phyloP scores from a whole-genome alignment of 2,888 invertebrate genomes.

The Eupithecia vulgata region DNA sequence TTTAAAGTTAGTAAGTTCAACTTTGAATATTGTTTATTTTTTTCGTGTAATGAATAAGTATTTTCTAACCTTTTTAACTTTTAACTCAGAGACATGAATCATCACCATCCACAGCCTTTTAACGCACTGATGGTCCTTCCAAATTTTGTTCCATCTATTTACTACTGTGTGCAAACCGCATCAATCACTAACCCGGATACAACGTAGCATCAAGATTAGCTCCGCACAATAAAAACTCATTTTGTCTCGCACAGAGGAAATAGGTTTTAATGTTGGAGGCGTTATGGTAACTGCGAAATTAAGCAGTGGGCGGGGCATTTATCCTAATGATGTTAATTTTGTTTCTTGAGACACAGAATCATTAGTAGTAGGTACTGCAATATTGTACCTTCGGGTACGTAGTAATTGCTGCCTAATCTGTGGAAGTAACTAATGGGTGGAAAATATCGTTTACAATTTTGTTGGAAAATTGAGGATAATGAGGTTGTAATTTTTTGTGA shows the following conservation, averaged over 20 bases:
- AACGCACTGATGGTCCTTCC: not conserved
- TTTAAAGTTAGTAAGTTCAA: too few relatives aligned
- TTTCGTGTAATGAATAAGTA: too few relatives aligned
- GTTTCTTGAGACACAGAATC: slow-evolving; percentile 4
- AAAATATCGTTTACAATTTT: slow-evolving; percentile 24
- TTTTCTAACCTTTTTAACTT: too few relatives aligned
- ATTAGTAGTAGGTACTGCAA: not conserved
- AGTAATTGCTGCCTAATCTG: slow-evolving; percentile 11
- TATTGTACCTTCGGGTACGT: not conserved
- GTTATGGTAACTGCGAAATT: slow-evolving; percentile 38
- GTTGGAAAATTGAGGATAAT: slow-evolving; percentile 7
- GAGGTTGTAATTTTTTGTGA: not conserved
- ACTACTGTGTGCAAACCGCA: not conserved
- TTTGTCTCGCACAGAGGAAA: slow-evolving; percentile 36
- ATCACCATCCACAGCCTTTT: not conserved
- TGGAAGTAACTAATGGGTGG: slow-evolving; percentile 20
- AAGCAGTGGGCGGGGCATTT: slow-evolving; percentile 32
- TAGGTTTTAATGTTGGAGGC: slow-evolving; percentile 38
- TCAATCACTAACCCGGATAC: slow-evolving; percentile 1
- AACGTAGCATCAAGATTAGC: slow-evolving; percentile 29
- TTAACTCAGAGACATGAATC: not conserved
- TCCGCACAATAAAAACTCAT: slow-evolving; percentile 36
- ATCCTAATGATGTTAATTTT: slow-evolving; percentile 37
- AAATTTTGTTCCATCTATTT: not conserved
- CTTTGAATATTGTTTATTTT: too few relatives aligned